phyloP scores from a whole-genome alignment of 2,797 vertebrate species.

The Apogon hyalosoma region DNA sequence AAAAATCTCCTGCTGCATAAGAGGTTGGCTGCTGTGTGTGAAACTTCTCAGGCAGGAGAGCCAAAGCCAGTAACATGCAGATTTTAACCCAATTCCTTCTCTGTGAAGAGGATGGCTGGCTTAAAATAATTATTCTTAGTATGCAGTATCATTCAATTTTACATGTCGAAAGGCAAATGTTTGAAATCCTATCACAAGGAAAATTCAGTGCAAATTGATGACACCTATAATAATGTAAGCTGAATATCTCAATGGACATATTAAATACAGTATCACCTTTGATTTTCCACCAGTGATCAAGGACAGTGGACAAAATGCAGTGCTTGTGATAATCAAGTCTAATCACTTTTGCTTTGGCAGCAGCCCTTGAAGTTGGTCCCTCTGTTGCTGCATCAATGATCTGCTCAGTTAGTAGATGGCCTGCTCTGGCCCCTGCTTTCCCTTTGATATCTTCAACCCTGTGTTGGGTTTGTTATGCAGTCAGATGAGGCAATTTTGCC shows the following conservation, averaged over 20 bases:
- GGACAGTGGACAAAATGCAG: slow-evolving; percentile 53
- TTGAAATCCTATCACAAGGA: slow-evolving; percentile 35
- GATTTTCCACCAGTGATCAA: slow-evolving; percentile 54
- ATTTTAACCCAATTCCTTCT: slow-evolving; percentile 63
- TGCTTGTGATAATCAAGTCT: slow-evolving; percentile 68
- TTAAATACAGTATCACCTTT: slow-evolving; percentile 49
- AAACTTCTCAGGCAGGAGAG: slow-evolving; percentile 38
- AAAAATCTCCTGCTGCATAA: slow-evolving; percentile 48
- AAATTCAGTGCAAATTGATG: slow-evolving; percentile 16
- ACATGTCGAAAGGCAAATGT: slow-evolving; percentile 31
- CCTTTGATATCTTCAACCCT: slow-evolving; percentile 71
- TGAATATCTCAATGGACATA: slow-evolving; percentile 39
- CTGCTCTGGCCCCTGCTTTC: slow-evolving; percentile 55
- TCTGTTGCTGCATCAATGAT: slow-evolving; percentile 68
- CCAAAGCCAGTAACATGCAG: slow-evolving; percentile 54
- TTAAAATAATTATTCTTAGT: slow-evolving; percentile 40
- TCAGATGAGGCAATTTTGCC: slow-evolving; percentile 66
- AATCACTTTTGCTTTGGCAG: slow-evolving; percentile 64
- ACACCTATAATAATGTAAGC: slow-evolving; percentile 37
- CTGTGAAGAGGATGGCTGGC: slow-evolving; percentile 23
- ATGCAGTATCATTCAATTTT: slow-evolving; percentile 42
- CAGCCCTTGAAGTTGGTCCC: slow-evolving; percentile 68
- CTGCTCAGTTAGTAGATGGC: slow-evolving; percentile 51
- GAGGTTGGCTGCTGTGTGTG: slow-evolving; percentile 51
- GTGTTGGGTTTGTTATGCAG: slow-evolving; percentile 69